phyloP scores from a whole-genome alignment of 2,113 vertebrate species.

The Speoplatyrhinus poulsoni region DNA sequence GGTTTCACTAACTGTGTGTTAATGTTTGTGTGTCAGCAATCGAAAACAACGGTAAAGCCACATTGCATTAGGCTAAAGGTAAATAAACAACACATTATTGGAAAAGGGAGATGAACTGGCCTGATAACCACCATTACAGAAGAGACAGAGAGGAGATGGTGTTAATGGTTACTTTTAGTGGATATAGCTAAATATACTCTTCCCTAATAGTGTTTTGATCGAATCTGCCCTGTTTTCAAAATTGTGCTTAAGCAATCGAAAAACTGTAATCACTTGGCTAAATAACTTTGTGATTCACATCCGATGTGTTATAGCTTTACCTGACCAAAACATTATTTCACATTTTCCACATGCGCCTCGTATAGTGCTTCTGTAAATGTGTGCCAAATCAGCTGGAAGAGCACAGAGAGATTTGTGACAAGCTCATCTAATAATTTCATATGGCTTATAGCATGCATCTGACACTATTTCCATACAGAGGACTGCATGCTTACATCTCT shows the following conservation, averaged over 20 bases:
- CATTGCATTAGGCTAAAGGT: not conserved
- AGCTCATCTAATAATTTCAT: slow-evolving; percentile 7
- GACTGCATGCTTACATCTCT: not conserved
- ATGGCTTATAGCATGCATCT: slow-evolving; percentile 2
- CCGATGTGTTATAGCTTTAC: no score
- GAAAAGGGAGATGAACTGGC: not conserved
- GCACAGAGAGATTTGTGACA: slow-evolving; percentile 5
- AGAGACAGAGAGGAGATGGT: not conserved
- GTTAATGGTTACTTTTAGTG: not conserved
- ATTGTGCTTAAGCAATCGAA: no score
- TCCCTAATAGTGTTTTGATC: slow-evolving; percentile 1
- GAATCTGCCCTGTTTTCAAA: no score
- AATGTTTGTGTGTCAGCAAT: no score
- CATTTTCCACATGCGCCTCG: no score
- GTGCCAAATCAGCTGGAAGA: not conserved
- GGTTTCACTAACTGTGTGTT: no score
- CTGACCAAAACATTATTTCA: no score
- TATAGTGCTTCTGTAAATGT: no score
- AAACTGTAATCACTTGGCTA: no score
- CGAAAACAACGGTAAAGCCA: not conserved
- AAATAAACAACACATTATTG: not conserved
- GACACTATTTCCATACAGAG: slow-evolving; percentile 5
- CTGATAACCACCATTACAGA: not conserved
- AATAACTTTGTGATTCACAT: no score
- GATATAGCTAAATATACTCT: slow-evolving; percentile 9